A percentile compares a stretch with the other conserved stretches of the same genome.
phyloP scores from a whole-genome alignment of 1,140 invertebrate genomes.

The Trichomalopsis sarcophagae region DNA sequence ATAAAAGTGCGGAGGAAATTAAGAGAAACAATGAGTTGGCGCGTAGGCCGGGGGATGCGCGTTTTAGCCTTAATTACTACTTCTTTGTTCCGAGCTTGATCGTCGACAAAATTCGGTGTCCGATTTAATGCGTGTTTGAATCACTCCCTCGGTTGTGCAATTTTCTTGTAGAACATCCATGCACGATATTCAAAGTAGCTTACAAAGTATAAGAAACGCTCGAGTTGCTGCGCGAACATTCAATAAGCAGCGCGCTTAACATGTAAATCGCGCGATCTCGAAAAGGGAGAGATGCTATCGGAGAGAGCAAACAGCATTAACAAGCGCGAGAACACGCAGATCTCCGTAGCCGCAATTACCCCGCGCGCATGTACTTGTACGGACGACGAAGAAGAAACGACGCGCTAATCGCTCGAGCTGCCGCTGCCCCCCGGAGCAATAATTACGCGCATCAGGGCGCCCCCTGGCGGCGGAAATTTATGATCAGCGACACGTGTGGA shows the following conservation, averaged over 20 bases:
- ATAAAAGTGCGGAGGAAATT: not conserved
- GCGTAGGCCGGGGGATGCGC: not conserved
- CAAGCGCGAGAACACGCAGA: not conserved
- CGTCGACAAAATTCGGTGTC: not conserved
- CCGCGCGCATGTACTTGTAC: not conserved
- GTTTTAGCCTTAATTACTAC: not conserved
- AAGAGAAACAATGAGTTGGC: not conserved
- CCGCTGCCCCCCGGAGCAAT: not conserved
- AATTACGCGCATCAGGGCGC: not conserved
- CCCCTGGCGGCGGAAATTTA: not conserved
- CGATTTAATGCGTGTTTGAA: not conserved
- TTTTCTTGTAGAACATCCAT: too few species aligned
- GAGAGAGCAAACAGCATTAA: not conserved
- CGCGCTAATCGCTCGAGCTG: not conserved
- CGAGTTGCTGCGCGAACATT: not conserved
- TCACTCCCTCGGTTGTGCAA: too few species aligned
- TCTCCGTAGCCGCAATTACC: not conserved
- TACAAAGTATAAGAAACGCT: too few species aligned
- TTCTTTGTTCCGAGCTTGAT: not conserved
- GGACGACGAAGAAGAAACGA: not conserved
- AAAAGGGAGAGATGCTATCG: not conserved
- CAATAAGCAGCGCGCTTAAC: not conserved
- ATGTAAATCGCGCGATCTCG: not conserved
- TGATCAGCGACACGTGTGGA: slow-evolving; percentile 13
- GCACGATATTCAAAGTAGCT: too few species aligned